Base-by-base conservation (phyloP, 2,888 invertebrate genomes). In the Patella depressa region DNA sequence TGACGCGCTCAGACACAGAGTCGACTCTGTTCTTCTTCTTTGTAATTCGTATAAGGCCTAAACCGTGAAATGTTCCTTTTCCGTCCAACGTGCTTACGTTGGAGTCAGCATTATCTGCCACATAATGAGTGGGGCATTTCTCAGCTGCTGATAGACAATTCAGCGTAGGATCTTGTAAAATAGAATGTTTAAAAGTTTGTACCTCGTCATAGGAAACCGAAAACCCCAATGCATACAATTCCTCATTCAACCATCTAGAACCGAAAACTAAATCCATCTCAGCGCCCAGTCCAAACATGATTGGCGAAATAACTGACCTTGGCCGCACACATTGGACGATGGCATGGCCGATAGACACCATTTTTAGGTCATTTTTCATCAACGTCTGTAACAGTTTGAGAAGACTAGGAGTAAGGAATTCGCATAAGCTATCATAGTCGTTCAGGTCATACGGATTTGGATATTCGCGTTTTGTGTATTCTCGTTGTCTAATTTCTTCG, bases 251-350 rank as follows among this genome's bases (percentile, higher is more conserved):
- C 71, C 71, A 71, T 24, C 29, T 71, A 17, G 71, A 71, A 17
- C 71, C 71, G 29, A 71, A 71, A 11, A 71, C 71, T 11, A 24
- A 29, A 53, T 71, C 71, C 71, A 71, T 17, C 17, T 71, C 71
- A 53, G 29, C 71, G 29, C 71, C 71, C 12, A 71, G 29, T 11
- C 71, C 71, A 71, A 71, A 71, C 53, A 71, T 19, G 17, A 24
- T 71, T 71, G 5, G 45, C 9, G 34, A 17, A 17, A 71, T 71
- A 17, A 71, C 71, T 71, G 71, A 71, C 17, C 71, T 34, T 71
- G 45, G 71, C 9, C 71, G 71, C 17, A 29, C 53, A 24, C 24
- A 19, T 65, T 65, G 59, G 19, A 19, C 19, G 59, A 65, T 65
- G n/a, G 19, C 19, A 19, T 65, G 59, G 19, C 59, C n/a, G 19